phyloP scores from a whole-genome alignment of 2,797 vertebrate species.

The Gambusia yucatana region DNA sequence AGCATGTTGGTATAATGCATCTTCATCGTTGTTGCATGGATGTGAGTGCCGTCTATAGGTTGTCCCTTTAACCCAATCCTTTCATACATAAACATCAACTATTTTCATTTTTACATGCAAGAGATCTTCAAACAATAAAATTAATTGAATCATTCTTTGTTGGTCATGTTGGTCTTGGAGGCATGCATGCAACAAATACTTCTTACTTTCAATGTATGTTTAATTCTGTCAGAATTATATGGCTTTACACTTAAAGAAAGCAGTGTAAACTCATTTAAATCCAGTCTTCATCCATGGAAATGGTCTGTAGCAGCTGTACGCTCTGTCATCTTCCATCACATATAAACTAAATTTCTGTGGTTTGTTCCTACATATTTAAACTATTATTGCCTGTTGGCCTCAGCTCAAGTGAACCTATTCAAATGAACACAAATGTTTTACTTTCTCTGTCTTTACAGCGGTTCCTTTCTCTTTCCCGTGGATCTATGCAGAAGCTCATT shows the following conservation, averaged over 20 bases:
- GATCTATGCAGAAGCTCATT: slow-evolving; percentile 88
- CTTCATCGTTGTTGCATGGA: slow-evolving; percentile 32
- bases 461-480: slow-evolving; percentile 82
- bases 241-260: slow-evolving; percentile 45
- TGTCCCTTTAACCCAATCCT: slow-evolving; percentile 22
- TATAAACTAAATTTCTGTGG: slow-evolving; percentile 43
- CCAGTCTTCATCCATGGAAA: slow-evolving; percentile 45
- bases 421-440: slow-evolving; percentile 53
- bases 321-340: slow-evolving; percentile 51
- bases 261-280: slow-evolving; percentile 38
- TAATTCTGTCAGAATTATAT: slow-evolving; percentile 31
- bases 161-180: slow-evolving; percentile 45
- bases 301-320: slow-evolving; percentile 60
- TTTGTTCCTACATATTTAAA: slow-evolving; percentile 44
- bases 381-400: slow-evolving; percentile 55
- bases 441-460: slow-evolving; percentile 71
- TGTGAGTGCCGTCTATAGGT: slow-evolving; percentile 33
- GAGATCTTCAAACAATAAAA: slow-evolving; percentile 41
- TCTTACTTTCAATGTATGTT: slow-evolving; percentile 40
- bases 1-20: slow-evolving; percentile 28
- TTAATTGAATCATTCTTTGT: slow-evolving; percentile 37
- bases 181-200: slow-evolving; percentile 54
- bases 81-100: slow-evolving; percentile 40
- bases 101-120: slow-evolving; percentile 36
- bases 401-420: slow-evolving; percentile 45